Evolutionary conservation across 2,797 vertebrate species (phyloP).

Genomic region (Phoebastria nigripes): DNA sequence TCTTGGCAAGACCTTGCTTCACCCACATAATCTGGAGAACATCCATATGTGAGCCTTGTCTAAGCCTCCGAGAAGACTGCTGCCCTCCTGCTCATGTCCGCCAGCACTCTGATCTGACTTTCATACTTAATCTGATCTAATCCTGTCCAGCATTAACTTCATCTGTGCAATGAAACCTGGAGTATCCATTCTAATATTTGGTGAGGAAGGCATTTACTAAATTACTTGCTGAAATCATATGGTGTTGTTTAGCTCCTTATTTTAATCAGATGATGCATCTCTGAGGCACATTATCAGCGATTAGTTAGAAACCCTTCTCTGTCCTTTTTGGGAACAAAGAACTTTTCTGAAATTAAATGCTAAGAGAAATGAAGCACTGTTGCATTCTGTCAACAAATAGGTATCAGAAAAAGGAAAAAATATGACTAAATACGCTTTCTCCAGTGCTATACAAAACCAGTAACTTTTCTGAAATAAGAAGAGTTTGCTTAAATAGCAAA

Average conservation of each 20-base stretch:
- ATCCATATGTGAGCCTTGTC: conserved; percentile 74
- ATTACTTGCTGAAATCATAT: conserved; percentile 84
- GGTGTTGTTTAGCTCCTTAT: conserved; percentile 81
- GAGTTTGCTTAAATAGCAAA: conserved; percentile 33
- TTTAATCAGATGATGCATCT: conserved; percentile 79
- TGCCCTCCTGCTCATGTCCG: conserved; percentile 74
- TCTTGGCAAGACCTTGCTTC: conserved; percentile 77
- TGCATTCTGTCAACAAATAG: conserved; percentile 21
- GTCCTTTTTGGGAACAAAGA: conserved; percentile 71
- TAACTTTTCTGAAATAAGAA: conserved; percentile 38
- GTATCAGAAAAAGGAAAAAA: conserved; percentile 21
- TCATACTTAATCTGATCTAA: conserved; percentile 86
- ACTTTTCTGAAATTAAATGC: conserved; percentile 70
- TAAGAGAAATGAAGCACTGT: conserved; percentile 31
- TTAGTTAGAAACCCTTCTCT: conserved; percentile 73
- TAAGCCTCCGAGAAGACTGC: conserved; percentile 76
- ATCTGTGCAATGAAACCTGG: conserved; percentile 84
- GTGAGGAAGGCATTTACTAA: conserved; percentile 84
- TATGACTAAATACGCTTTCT: background rate
- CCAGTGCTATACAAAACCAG: background rate
- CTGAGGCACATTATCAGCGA: conserved; percentile 73
- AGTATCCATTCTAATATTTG: conserved; percentile 78
- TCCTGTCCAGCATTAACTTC: conserved; percentile 82
- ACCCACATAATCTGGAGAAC: conserved; percentile 77
- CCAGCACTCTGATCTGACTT: conserved; percentile 81